Percentiles rank a stretch among this genome's conserved stretches.
These are phyloP conservation scores for Sardina pilchardus DNA, from an alignment of 2,113 vertebrate genomes.

Conservation along the genomic window DNA sequence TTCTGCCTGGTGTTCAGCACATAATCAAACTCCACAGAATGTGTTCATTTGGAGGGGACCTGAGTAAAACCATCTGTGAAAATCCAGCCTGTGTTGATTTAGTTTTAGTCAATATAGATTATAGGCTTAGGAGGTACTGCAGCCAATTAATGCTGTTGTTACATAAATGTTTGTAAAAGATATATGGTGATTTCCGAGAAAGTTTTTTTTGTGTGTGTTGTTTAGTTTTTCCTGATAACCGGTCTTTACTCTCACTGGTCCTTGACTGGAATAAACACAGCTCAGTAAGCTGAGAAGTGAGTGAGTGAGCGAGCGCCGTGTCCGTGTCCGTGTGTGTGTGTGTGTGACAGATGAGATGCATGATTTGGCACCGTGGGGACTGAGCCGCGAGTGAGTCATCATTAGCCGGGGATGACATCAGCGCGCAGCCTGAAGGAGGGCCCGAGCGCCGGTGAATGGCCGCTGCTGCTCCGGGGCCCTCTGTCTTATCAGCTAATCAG, in stretches of 20 bases:
- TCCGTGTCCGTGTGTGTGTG: background rate
- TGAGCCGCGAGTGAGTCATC: constrained; percentile 15
- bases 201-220: background rate
- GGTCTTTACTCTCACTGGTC: background rate
- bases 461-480: constrained; percentile 20
- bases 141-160: background rate
- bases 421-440: background rate
- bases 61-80: constrained; percentile 14
- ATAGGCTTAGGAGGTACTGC: constrained; percentile 21
- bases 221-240: background rate
- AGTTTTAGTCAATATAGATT: constrained; percentile 29
- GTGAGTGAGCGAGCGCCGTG: background rate
- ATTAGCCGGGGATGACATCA: constrained; percentile 6
- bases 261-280: background rate
- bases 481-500: constrained; percentile 47
- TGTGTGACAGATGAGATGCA: background rate
- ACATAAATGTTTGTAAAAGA: background rate
- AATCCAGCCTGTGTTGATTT: background rate
- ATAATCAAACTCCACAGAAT: constrained; percentile 42
- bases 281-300: background rate
- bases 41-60: constrained; percentile 27
- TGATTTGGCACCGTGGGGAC: constrained; percentile 5
- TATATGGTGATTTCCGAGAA: background rate
- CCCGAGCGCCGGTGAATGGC: background rate
- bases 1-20: constrained; percentile 3